phyloP scores from a whole-genome alignment of 2,888 invertebrate genomes.

The Cactoblastis cactorum region DNA sequence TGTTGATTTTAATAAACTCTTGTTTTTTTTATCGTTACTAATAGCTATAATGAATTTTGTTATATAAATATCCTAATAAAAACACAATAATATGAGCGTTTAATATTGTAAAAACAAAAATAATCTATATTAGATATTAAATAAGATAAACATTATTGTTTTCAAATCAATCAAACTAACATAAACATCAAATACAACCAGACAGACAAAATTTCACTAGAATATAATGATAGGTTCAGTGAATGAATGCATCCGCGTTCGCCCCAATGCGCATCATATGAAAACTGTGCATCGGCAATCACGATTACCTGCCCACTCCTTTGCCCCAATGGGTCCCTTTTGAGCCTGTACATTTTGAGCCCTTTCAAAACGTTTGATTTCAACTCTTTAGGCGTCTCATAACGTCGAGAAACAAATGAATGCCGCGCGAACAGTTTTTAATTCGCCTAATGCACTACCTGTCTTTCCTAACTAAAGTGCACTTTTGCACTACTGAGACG shows the following conservation, averaged over 20 bases:
- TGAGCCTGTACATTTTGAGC: constrained; percentile 65
- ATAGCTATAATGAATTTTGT: no score
- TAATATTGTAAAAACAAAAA: no score
- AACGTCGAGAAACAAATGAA: constrained; percentile 62
- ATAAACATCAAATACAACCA: not conserved
- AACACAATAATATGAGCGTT: no score
- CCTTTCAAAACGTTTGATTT: constrained; percentile 73
- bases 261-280: constrained; percentile 46
- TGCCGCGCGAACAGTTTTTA: constrained; percentile 63
- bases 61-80: no score
- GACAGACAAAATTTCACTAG: no score
- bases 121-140: no score
- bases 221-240: not conserved
- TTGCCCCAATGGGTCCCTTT: constrained; percentile 57
- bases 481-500: constrained; percentile 55
- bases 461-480: constrained; percentile 64
- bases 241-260: constrained; percentile 25
- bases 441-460: constrained; percentile 76
- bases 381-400: constrained; percentile 57
- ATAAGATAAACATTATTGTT: no score
- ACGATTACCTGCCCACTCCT: constrained; percentile 55
- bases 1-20: constrained; percentile 13
- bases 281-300: constrained; percentile 55
- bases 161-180: no score
- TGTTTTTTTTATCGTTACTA: no score